Evolutionary conservation across 37 sponge, comb jelly and placozoan species (phyloP).

Genomic region (Chondrosia reniformis): DNA sequence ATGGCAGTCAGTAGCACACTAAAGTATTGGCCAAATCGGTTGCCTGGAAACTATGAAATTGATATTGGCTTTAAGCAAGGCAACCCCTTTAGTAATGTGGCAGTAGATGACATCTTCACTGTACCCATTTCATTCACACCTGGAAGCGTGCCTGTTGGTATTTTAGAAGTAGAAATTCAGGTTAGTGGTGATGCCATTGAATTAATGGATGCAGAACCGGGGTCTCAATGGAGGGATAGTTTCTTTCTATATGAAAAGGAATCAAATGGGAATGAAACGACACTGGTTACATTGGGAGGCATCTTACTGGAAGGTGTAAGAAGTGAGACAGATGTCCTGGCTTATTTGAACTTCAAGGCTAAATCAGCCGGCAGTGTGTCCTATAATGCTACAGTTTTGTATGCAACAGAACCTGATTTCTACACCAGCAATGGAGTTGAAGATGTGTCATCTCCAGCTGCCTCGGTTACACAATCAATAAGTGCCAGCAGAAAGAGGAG

Average conservation of each 20-base stretch:
- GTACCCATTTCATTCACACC: constrained; percentile 41
- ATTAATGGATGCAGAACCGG: constrained; percentile 10
- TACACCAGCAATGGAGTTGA: neutral
- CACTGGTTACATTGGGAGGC: constrained; percentile 52
- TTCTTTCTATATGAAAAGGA: neutral
- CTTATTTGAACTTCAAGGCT: constrained; percentile 26
- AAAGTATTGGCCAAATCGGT: constrained; percentile 20
- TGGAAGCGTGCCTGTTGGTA: constrained; percentile 21
- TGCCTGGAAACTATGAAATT: constrained; percentile 24
- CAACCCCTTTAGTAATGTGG: constrained; percentile 13
- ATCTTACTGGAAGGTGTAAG: constrained; percentile 31
- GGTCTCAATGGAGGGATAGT: constrained; percentile 42
- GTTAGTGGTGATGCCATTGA: constrained; percentile 16
- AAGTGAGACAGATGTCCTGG: constrained; percentile 25
- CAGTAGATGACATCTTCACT: neutral
- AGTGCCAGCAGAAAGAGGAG: neutral
- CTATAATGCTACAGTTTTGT: neutral
- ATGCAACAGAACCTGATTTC: constrained; percentile 4
- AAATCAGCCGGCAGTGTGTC: neutral
- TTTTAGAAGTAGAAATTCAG: constrained; percentile 23
- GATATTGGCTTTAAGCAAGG: constrained; percentile 34
- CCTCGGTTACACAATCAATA: neutral
- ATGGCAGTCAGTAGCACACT: neutral
- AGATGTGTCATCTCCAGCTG: neutral
- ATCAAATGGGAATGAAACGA: too few relatives aligned